phyloP scores from a whole-genome alignment of 2,888 invertebrate species.

The Metalampra italica region DNA sequence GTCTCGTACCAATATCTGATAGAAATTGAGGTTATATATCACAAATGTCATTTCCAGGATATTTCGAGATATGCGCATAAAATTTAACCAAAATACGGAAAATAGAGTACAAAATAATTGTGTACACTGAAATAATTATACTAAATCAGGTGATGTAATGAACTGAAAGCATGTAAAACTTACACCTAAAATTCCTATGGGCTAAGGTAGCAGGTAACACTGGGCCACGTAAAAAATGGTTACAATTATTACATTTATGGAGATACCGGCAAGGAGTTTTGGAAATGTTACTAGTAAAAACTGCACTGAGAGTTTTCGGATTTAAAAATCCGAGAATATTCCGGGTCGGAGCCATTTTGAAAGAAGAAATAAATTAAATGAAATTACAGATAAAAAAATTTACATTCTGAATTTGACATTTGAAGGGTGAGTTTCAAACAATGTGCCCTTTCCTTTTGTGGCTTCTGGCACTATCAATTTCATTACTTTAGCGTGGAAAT shows the following conservation, averaged over 20 bases:
- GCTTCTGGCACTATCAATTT: too few species aligned
- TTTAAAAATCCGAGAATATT: slow-evolving; percentile 80
- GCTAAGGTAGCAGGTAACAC: slow-evolving; percentile 45
- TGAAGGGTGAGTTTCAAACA: background rate
- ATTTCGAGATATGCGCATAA: background rate
- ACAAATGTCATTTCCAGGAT: slow-evolving; percentile 16
- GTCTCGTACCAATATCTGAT: slow-evolving; percentile 50
- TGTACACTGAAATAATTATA: slow-evolving; percentile 4
- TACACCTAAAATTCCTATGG: slow-evolving; percentile 62
- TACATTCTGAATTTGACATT: background rate
- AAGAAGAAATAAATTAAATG: slow-evolving; percentile 27
- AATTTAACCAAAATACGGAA: background rate
- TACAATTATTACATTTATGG: slow-evolving; percentile 74
- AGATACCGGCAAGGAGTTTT: slow-evolving; percentile 70
- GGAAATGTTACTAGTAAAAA: slow-evolving; percentile 67
- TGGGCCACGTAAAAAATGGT: slow-evolving; percentile 46
- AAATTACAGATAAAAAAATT: slow-evolving; percentile 25
- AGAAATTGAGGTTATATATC: slow-evolving; percentile 50
- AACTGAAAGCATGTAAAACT: slow-evolving; percentile 71
- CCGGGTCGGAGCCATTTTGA: slow-evolving; percentile 80
- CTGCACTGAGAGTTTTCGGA: slow-evolving; percentile 74
- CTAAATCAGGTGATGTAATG: slow-evolving; percentile 65
- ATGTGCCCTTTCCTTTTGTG: too few species aligned
- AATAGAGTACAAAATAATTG: background rate
- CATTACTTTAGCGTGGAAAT: too few species aligned